Percentiles rank a stretch among this genome's conserved stretches.
These are phyloP conservation scores for Podilymbus podiceps DNA, from an alignment of 2,113 vertebrate genomes.

Conservation along the genomic window DNA sequence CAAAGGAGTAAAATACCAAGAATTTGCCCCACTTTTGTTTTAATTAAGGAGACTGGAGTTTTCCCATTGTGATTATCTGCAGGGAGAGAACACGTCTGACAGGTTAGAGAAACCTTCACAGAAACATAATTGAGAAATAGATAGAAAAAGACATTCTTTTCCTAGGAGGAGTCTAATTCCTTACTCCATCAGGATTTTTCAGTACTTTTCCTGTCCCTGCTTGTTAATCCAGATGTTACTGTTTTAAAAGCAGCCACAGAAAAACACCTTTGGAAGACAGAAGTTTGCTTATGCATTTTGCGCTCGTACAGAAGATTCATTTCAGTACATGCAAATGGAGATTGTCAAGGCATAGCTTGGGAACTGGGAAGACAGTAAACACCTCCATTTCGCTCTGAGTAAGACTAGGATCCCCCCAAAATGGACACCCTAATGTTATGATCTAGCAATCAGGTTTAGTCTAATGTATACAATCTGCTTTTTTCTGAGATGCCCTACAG, in stretches of 20 bases:
- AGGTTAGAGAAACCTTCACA: background rate
- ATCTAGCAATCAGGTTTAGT: background rate
- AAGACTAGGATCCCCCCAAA: background rate
- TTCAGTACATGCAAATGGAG: background rate
- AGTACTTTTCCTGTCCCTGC: background rate
- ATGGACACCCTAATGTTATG: fast-evolving
- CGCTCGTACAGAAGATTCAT: background rate
- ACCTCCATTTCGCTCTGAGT: background rate
- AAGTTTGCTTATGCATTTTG: background rate
- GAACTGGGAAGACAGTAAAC: background rate
- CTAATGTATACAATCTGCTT: background rate
- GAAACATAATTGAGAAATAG: background rate
- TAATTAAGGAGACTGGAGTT: background rate
- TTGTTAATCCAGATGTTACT: background rate
- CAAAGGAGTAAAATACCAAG: background rate
- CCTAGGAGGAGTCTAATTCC: background rate
- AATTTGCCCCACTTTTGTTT: background rate
- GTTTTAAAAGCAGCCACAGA: background rate
- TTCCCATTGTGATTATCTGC: background rate
- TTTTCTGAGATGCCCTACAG: background rate
- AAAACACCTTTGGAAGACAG: background rate
- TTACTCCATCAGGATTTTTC: background rate
- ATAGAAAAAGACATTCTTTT: background rate
- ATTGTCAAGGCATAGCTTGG: background rate
- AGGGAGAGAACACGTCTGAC: background rate